Conservation (phyloP, 1,140 invertebrate species). For the Drosophila suzukii region DNA sequence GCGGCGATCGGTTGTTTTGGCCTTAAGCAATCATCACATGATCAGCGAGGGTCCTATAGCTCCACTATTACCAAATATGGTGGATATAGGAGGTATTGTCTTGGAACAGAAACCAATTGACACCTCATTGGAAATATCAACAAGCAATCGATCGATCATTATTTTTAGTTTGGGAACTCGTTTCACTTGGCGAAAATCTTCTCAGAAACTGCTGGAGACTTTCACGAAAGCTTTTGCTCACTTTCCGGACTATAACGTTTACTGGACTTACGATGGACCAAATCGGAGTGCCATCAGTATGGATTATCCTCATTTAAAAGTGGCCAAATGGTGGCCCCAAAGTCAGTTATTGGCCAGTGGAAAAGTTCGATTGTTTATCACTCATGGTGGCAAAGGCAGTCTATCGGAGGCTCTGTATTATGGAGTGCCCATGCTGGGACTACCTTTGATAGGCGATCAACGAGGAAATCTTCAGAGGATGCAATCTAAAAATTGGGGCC, state of each 20-base stretch:
- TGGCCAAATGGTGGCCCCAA: constrained; percentile 89
- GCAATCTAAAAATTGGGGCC: constrained; percentile 84
- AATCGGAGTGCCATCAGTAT: constrained; percentile 26
- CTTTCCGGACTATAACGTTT: constrained; percentile 79
- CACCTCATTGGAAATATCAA: constrained; percentile 17
- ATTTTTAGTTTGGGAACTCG: constrained; percentile 87
- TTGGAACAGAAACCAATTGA: constrained; percentile 58
- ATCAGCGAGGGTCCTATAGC: constrained; percentile 75
- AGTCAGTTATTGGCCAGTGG: constrained; percentile 87
- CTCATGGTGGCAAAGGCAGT: constrained; percentile 89
- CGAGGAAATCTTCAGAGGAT: constrained; percentile 85
- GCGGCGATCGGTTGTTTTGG: constrained; percentile 58
- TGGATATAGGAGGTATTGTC: constrained; percentile 84
- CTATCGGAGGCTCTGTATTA: constrained; percentile 89
- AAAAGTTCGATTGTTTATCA: constrained; percentile 88
- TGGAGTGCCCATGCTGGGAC: constrained; percentile 88
- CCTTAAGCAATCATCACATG: constrained; percentile 69
- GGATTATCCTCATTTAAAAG: constrained; percentile 86
- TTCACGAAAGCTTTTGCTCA: constrained; percentile 42
- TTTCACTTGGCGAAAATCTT: constrained; percentile 81
- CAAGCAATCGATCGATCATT: constrained; percentile 78
- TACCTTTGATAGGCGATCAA: constrained; percentile 89
- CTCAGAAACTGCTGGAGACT: constrained; percentile 44
- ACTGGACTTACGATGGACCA: constrained; percentile 66
- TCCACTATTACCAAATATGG: constrained; percentile 79